phyloP scores from a whole-genome alignment of 2,797 vertebrate species.

The Sebastiscus tertius region DNA sequence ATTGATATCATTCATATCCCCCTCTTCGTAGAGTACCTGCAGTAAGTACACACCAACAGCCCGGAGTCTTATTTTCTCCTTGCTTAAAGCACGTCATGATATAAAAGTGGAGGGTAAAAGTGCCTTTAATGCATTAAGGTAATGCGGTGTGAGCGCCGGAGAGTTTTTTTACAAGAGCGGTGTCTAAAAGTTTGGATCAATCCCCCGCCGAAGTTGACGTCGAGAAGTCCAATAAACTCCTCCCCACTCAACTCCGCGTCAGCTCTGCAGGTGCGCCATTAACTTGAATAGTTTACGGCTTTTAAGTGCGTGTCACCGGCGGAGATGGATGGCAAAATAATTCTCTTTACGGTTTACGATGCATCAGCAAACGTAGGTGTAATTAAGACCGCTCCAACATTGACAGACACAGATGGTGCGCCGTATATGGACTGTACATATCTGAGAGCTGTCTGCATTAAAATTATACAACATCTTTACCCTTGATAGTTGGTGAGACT shows the following conservation, averaged over 20 bases:
- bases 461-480: slow-evolving; percentile 1
- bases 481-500: slow-evolving; percentile 1
- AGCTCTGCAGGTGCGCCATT: slow-evolving; percentile 69
- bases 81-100: slow-evolving; percentile 62
- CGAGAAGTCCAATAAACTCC: slow-evolving; percentile 73
- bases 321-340: slow-evolving; percentile 72
- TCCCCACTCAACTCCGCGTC: slow-evolving; percentile 46
- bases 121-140: slow-evolving; percentile 81
- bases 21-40: slow-evolving; percentile 38
- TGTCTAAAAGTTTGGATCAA: slow-evolving; percentile 74
- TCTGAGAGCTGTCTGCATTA: slow-evolving; percentile 1
- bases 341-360: slow-evolving; percentile 59
- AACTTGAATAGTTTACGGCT: slow-evolving; percentile 58
- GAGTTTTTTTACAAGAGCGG: slow-evolving; percentile 77
- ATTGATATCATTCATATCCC: slow-evolving; percentile 78
- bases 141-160: slow-evolving; percentile 64
- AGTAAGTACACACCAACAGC: slow-evolving; percentile 49
- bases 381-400: slow-evolving; percentile 50
- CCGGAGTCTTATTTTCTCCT: slow-evolving; percentile 65
- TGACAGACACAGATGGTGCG: slow-evolving; percentile 45
- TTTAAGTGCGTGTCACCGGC: slow-evolving; percentile 63
- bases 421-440: neutral
- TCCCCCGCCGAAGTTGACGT: slow-evolving; percentile 55
- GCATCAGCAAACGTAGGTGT: slow-evolving; percentile 39
- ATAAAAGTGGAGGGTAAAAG: slow-evolving; percentile 74